phyloP scores from a whole-genome alignment of 1,140 invertebrate species.

The Calliphora vicina region DNA sequence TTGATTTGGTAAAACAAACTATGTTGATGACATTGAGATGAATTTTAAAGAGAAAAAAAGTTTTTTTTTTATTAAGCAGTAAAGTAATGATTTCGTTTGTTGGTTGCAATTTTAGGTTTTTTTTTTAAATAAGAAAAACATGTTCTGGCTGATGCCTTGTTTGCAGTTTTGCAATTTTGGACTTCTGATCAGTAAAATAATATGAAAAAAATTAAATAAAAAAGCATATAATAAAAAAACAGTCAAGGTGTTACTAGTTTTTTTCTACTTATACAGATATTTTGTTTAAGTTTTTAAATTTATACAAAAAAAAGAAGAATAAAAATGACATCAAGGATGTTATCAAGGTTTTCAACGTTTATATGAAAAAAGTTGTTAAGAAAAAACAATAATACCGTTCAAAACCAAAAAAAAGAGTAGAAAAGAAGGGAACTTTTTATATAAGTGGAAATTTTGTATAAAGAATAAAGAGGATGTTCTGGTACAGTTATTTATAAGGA shows the following conservation, averaged over 20 bases:
- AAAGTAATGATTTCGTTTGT: slow-evolving; percentile 12
- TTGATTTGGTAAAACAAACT: slow-evolving; percentile 20
- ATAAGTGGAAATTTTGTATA: background rate
- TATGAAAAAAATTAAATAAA: background rate
- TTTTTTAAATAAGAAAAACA: slow-evolving; percentile 2
- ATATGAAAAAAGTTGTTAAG: background rate
- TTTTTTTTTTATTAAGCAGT: background rate
- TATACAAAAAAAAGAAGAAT: background rate
- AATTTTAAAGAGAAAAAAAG: background rate
- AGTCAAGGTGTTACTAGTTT: slow-evolving; percentile 15
- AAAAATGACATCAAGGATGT: slow-evolving; percentile 30
- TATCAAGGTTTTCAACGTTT: slow-evolving; percentile 22
- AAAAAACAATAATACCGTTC: background rate
- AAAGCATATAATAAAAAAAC: background rate
- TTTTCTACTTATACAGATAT: background rate
- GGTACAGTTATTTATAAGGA: background rate
- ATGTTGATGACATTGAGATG: slow-evolving; percentile 29
- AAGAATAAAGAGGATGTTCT: background rate
- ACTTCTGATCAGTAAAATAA: background rate
- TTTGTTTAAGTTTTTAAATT: background rate
- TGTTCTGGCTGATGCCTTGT: background rate
- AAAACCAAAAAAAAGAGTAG: background rate
- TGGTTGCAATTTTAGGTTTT: background rate
- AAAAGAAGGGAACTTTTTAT: background rate
- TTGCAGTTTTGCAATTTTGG: background rate